Percentiles rank a stretch among this genome's conserved stretches.
phyloP scores from a whole-genome alignment of 1,140 invertebrate species.

The Anoplophora glabripennis region DNA sequence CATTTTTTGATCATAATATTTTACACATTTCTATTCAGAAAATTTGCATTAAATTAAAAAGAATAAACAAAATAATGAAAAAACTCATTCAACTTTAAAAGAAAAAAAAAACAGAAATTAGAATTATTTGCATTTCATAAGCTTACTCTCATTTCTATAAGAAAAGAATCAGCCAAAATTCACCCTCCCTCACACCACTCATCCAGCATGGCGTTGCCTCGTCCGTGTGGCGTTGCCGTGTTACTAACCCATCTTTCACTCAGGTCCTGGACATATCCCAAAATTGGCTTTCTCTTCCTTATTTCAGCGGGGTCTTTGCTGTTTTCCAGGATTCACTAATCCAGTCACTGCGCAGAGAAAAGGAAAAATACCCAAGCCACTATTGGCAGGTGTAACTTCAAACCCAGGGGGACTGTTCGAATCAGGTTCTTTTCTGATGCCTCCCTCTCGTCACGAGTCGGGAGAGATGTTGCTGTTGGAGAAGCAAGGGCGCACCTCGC shows the following conservation, averaged over 20 bases:
- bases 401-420: constrained; percentile 55
- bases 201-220: constrained; percentile 31
- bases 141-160: constrained; percentile 1
- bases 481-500: constrained; percentile 72
- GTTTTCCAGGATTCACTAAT: constrained; percentile 84
- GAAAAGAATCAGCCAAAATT: background rate
- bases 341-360: constrained; percentile 75
- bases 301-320: constrained; percentile 77
- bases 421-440: constrained; percentile 46
- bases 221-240: constrained; percentile 39
- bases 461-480: constrained; percentile 72
- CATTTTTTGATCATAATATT: no score
- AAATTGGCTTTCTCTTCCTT: constrained; percentile 56
- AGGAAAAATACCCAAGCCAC: constrained; percentile 77
- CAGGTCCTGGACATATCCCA: constrained; percentile 54
- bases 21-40: no score
- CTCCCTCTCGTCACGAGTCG: constrained; percentile 52
- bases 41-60: no score
- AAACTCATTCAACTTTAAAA: background rate
- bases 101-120: background rate
- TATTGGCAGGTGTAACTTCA: constrained; percentile 68
- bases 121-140: background rate
- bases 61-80: background rate
- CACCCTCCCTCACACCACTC: background rate
- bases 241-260: constrained; percentile 41